Evolutionary conservation across 1,140 invertebrate species (phyloP).

Genomic region (Helicoverpa armigera): DNA sequence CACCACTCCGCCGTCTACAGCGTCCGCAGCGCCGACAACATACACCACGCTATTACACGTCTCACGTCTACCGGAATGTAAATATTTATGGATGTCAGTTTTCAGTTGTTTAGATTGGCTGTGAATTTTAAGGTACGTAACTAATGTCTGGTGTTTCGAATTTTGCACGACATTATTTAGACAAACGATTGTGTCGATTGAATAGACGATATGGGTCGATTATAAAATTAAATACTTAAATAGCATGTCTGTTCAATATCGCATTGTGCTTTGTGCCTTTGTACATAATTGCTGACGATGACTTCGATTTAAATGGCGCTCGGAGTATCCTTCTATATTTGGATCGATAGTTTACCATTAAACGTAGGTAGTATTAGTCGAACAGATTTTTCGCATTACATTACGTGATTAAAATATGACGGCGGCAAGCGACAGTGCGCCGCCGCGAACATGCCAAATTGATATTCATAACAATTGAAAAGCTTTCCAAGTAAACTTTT

Average conservation of each 20-base stretch:
- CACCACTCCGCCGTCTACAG: constrained; percentile 59
- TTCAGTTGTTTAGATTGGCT: constrained; percentile 86
- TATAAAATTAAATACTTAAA: constrained; percentile 60
- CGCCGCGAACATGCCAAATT: constrained; percentile 68
- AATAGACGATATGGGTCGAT: constrained; percentile 59
- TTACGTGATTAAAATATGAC: constrained; percentile 71
- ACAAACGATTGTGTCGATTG: constrained; percentile 57
- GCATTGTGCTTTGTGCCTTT: constrained; percentile 76
- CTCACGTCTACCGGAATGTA: constrained; percentile 82
- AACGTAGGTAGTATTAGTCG: constrained; percentile 74
- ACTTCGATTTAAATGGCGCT: constrained; percentile 76
- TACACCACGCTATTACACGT: constrained; percentile 76
- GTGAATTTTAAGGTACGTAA: constrained; percentile 86
- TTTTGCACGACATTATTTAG: constrained; percentile 75
- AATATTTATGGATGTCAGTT: constrained; percentile 86
- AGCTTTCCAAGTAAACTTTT: constrained; percentile 28
- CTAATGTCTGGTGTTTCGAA: constrained; percentile 75
- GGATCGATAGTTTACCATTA: constrained; percentile 84
- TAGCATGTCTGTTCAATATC: constrained; percentile 77
- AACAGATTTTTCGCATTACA: constrained; percentile 82
- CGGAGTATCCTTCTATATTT: constrained; percentile 81
- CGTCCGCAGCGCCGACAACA: constrained; percentile 67
- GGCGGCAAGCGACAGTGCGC: constrained; percentile 61
- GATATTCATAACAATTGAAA: constrained; percentile 58
- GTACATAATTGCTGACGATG: constrained; percentile 77